phyloP scores from a whole-genome alignment of 2,797 vertebrate species.

The Lepilemur ruficaudatus region DNA sequence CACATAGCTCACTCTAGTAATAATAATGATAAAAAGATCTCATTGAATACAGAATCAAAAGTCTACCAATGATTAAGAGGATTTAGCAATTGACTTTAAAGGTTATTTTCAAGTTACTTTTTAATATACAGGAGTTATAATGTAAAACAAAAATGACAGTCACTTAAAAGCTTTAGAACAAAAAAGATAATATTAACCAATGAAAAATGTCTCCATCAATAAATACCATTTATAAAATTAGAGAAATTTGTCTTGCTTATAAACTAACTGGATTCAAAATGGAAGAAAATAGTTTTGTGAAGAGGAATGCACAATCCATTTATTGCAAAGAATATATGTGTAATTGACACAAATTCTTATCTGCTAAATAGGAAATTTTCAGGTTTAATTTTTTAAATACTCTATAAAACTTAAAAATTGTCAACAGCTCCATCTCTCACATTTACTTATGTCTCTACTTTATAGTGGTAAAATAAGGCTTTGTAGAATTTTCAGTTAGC shows the following conservation, averaged over 20 bases:
- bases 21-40: slow-evolving; percentile 47
- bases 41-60: slow-evolving; percentile 44
- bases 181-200: not conserved
- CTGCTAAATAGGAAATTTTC: not conserved
- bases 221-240: not conserved
- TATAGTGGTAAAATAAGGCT: not conserved
- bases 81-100: not conserved
- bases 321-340: not conserved
- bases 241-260: not conserved
- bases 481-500: not conserved
- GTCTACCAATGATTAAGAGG: not conserved
- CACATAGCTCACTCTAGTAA: slow-evolving; percentile 49
- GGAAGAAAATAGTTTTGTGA: not conserved
- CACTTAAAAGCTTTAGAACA: not conserved
- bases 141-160: not conserved
- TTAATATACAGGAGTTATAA: not conserved
- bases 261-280: slow-evolving; percentile 25
- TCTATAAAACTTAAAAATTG: not conserved
- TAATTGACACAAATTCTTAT: not conserved
- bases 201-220: not conserved
- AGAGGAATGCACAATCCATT: not conserved
- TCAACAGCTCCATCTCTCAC: not conserved
- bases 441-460: not conserved
- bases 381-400: not conserved
- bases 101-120: not conserved